Percentiles rank a stretch among this genome's conserved stretches.
Conservation (phyloP, 2,113 vertebrate genomes). For the Scartelaos histophorus region DNA sequence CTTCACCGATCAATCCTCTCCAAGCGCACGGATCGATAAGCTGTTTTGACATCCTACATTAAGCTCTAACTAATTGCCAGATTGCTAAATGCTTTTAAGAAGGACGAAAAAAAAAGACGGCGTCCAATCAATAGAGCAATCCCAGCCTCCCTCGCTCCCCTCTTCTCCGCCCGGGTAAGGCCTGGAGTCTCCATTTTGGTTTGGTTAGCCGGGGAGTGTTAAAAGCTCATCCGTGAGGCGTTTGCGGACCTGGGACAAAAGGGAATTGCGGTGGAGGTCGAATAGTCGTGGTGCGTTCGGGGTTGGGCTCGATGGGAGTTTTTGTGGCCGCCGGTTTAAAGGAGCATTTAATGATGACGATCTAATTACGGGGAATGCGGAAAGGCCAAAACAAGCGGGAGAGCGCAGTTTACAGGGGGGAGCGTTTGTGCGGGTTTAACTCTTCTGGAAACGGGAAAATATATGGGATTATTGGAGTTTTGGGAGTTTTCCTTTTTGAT, state of each 20-base stretch:
- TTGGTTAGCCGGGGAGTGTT: not conserved
- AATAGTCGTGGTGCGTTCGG: slow-evolving; percentile 40
- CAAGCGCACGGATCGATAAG: slow-evolving; percentile 78
- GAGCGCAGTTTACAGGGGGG: not conserved
- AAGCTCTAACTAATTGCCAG: slow-evolving; percentile 92
- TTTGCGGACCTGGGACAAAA: slow-evolving; percentile 25
- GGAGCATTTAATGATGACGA: slow-evolving; percentile 11
- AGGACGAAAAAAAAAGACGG: slow-evolving; percentile 76
- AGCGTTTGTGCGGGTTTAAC: not conserved
- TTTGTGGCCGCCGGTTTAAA: slow-evolving; percentile 40
- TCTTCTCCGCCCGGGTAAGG: slow-evolving; percentile 31
- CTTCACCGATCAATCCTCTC: slow-evolving; percentile 87
- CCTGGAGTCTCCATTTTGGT: slow-evolving; percentile 5
- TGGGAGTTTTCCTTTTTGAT: too few species aligned
- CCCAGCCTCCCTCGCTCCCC: too few species aligned
- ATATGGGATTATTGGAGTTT: too few species aligned
- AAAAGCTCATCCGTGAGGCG: slow-evolving; percentile 6
- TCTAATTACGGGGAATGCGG: slow-evolving; percentile 22
- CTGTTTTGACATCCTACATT: slow-evolving; percentile 93
- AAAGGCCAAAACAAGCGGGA: not conserved
- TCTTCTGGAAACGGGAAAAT: too few species aligned
- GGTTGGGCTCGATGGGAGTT: slow-evolving; percentile 57
- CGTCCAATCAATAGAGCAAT: slow-evolving; percentile 84
- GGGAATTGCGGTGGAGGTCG: slow-evolving; percentile 61
- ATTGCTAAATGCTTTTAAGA: slow-evolving; percentile 88